These are phyloP conservation scores for Sander lucioperca DNA, from an alignment of 2,113 vertebrate genomes.

Conservation along the genomic window DNA sequence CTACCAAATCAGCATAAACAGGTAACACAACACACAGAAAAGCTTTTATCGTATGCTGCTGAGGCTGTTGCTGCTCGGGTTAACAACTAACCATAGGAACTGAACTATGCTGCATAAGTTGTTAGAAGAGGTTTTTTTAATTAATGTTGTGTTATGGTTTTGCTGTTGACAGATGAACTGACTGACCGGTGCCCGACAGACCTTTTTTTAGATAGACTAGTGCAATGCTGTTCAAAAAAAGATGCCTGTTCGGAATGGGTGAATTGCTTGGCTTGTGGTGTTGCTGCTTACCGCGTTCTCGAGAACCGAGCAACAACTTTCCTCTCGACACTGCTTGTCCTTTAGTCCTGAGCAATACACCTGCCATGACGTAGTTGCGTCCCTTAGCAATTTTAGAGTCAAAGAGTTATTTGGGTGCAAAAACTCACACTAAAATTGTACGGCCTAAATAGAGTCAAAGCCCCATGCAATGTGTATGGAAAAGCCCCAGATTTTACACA, in stretches of 20 bases:
- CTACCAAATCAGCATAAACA: conserved; percentile 70
- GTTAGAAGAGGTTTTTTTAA: too few relatives aligned
- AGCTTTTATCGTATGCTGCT: not conserved
- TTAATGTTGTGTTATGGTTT: not conserved
- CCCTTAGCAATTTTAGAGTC: not conserved
- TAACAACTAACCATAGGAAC: not conserved
- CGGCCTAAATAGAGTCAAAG: not conserved
- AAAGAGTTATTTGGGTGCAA: not conserved
- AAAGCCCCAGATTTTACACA: not conserved
- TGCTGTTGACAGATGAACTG: not conserved
- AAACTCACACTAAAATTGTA: not conserved
- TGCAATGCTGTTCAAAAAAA: too few relatives aligned
- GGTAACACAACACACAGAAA: conserved; percentile 63
- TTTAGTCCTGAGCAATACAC: too few relatives aligned
- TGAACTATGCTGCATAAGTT: too few relatives aligned
- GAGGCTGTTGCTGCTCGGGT: not conserved
- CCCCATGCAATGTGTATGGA: not conserved
- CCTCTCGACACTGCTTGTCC: too few relatives aligned
- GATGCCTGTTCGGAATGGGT: too few relatives aligned
- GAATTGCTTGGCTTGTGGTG: too few relatives aligned
- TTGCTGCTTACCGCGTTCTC: too few relatives aligned
- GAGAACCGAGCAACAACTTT: too few relatives aligned
- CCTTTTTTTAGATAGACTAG: too few relatives aligned
- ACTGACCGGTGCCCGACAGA: too few relatives aligned
- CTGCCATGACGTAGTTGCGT: too few relatives aligned